Evolutionary conservation across 2,888 invertebrate species (phyloP).

Genomic region (Spisula subtruncata): DNA sequence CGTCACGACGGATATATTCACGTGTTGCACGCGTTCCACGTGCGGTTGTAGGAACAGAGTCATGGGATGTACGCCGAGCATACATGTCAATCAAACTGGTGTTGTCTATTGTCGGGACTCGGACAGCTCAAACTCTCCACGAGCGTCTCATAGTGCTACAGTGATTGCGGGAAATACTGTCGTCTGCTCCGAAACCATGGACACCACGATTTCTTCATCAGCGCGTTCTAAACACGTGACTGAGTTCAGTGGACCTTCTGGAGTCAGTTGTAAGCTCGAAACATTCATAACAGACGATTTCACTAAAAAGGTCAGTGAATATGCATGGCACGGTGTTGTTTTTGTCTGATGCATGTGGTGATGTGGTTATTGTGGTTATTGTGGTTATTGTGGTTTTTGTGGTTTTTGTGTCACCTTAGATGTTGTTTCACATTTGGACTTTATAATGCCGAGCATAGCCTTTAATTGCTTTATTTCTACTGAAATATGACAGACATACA

Average conservation of each 20-base stretch:
- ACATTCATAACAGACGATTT: neutral
- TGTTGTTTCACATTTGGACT: too few species aligned
- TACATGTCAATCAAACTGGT: constrained; percentile 85
- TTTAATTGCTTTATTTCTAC: too few species aligned
- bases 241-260: constrained; percentile 25
- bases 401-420: neutral
- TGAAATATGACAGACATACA: too few species aligned
- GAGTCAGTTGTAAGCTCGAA: constrained; percentile 20
- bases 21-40: constrained; percentile 32
- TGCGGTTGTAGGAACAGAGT: constrained; percentile 60
- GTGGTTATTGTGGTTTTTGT: neutral
- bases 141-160: constrained; percentile 75
- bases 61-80: constrained; percentile 87
- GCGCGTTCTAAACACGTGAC: constrained; percentile 47
- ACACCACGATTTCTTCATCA: constrained; percentile 58
- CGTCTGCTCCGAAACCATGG: constrained; percentile 67
- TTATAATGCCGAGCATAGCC: too few species aligned
- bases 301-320: constrained; percentile 37
- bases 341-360: neutral
- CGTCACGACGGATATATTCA: constrained; percentile 57
- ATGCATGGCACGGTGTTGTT: neutral
- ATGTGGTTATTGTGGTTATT: neutral
- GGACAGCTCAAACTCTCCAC: constrained; percentile 82
- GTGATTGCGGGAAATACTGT: constrained; percentile 70
- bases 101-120: constrained; percentile 85